These are phyloP conservation scores for Herminia tarsipennalis DNA, from an alignment of 2,888 invertebrate genomes.

Conservation along the genomic window DNA sequence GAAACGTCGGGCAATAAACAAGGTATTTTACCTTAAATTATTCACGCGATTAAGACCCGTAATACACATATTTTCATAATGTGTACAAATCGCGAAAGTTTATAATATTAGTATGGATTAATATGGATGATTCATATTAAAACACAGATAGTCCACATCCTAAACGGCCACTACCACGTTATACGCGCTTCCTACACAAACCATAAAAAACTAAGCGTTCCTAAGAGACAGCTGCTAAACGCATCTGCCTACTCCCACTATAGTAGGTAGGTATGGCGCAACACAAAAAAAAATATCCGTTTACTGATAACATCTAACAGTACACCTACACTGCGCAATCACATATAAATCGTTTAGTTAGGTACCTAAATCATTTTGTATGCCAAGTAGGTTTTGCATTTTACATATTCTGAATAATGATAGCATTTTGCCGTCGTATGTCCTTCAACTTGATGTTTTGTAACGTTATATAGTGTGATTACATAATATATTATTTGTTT, in stretches of 20 bases:
- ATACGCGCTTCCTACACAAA: too few relatives aligned
- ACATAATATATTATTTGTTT: neutral
- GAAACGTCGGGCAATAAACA: too few relatives aligned
- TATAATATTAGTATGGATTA: too few relatives aligned
- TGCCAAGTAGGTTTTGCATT: conserved; percentile 47
- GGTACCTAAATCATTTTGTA: conserved; percentile 43
- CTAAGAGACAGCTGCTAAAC: conserved; percentile 6
- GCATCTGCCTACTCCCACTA: conserved; percentile 22
- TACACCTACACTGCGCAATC: conserved; percentile 22
- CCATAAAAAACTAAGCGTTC: conserved; percentile 2
- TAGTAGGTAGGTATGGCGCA: too few relatives aligned
- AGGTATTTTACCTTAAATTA: too few relatives aligned
- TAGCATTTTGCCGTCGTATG: conserved; percentile 7
- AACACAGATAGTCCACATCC: too few relatives aligned
- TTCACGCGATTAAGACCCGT: too few relatives aligned
- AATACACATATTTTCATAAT: too few relatives aligned
- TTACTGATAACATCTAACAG: conserved; percentile 24
- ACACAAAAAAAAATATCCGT: neutral
- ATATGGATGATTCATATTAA: too few relatives aligned
- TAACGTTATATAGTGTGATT: neutral
- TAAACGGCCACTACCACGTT: too few relatives aligned
- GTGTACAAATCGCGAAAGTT: too few relatives aligned
- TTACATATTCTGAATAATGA: conserved; percentile 46
- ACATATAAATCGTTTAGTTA: conserved; percentile 2
- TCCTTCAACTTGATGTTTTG: conserved; percentile 38